Evolutionary conservation across 2,797 vertebrate genomes (phyloP), one percentile per base, ranked within the genome.

Genomic region (Vireo griseus): DNA sequence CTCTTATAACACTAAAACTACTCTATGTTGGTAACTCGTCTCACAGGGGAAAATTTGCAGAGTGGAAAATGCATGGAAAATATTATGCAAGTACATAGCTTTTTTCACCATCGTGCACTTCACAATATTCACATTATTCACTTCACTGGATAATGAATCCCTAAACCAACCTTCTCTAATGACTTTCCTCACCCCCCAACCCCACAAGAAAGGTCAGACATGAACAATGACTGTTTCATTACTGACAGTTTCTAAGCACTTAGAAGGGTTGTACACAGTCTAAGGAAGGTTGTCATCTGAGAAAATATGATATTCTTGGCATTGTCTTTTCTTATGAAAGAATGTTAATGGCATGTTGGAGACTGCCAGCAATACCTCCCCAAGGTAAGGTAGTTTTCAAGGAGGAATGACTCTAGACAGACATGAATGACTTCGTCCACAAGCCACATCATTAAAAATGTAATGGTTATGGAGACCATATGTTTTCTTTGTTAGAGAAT

Each of bases 1-100:
- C 31, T 26, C 76, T 63, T 92, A n/a, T 61, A 91, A 65, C n/a
- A 77, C 20, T 85, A 50, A 48, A 87, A 69, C 18, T 57, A 73
- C 71, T 77, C 89, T 86, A 55, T 94, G 48, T 63, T 61, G 72
- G 33, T 19, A 68, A 76, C 55, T 91, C 63, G 57, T 90, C 39
- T 92, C 26, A 25, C 40, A 66, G 45, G 33, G 18, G 90, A 95
- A 88, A 31, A 40, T 75, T 72, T 88, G 40, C 89, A 96, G 93
- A 63, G 37, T 77, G 93, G 72, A 94, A 71, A 74, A 88, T 22
- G n/a, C 61, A 55, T 62, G 88, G 96, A 97, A 98, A 97, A 95
- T 71, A 58, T 14, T 21, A 94, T 78, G 88, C 47, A 50, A 84
- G 55, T 24, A 57, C 40, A 24, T 13, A 52, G 76, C 29, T 92